Evolutionary conservation across 2,888 invertebrate species (phyloP), one percentile per base, ranked within the genome.

Genomic region (Spatulosminthurus flaviceps): DNA sequence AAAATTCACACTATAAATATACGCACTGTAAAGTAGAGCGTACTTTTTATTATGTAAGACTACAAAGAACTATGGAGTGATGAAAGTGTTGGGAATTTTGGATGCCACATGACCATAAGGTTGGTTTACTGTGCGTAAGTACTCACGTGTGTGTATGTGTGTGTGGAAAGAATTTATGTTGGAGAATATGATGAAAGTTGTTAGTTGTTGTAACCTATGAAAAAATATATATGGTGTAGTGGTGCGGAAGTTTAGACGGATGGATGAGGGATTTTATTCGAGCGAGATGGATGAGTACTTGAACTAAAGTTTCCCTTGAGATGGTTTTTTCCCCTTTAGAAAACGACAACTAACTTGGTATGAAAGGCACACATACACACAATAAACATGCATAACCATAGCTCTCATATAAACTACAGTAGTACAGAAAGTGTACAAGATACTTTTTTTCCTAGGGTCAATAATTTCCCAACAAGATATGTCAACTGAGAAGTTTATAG

Each of bases 301-400:
- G 64, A 75, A 75, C 75, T 75, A 75, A 75, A 75, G 75, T 75
- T 75, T 75, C 75, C 75, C 75, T n/a, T 0, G 75, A 75, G 75
- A 60, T 64, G 24, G 11, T 73, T 64, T 28, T 29, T 51, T 19
- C 34, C 51, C 60, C 21, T n/a, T n/a, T n/a, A n/a, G n/a, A 43
- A 9, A 61, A 41, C 41, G 34, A 34, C 34, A 21, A 70, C 9
- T 16, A 21, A 70, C 34, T 11, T 13, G 22, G 26, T 13, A 26
- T 11, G 26, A 13, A 13, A 51, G 2, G n/a, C n/a, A 51, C 16
- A n/a, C n/a, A 51, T 16, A 51, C 51, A 13, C 16, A 51, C 16
- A 13, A 51, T 16, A 51, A 4, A n/a, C n/a, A 51, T 16, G 16
- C 51, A 5, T 11, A 51, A 4, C 34, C 34, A 51, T 51, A 51